Evolutionary conservation across 2,113 vertebrate species (phyloP), one percentile per base, ranked within the genome.

Genomic region (Malurus melanocephalus): DNA sequence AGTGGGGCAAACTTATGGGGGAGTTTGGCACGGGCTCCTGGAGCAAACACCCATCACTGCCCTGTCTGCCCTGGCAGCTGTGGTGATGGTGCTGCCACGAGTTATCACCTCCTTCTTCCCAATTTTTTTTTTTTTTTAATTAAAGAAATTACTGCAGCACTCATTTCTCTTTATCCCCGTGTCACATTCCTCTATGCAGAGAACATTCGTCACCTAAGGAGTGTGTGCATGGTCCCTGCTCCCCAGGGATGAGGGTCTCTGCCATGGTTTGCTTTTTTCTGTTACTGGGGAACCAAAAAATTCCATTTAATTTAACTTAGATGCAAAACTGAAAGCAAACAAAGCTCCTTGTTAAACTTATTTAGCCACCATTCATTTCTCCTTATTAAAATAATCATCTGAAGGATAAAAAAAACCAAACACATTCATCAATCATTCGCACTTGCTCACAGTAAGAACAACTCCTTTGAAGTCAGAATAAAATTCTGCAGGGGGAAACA

Each of bases 171-270:
- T 61, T 57, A 80, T 56, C 26, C 80, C 45, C 7, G 0, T 9
- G n/a, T 33, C 87, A 78, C 66, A 10, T 13, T 61, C 30, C 35
- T 4, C 4, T 2, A 21, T 1, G 3, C 23, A 35, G 76, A 53
- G 65, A 67, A 33, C 22, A 27, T 14, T 61, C 13, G 18, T 17
- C 84, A 40, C 0, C 0, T 3, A 42, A 30, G 0, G 0, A 60
- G 30, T 0, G 2, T 0, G 2, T 9, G 30, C 32, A 3, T 0
- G 28, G 40, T 24, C 27, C 3, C 0, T 4, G 2, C 0, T 80
- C 52, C 79, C 46, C 10, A 9, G 43, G 51, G 38, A 53, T 3
- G 22, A 7, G 32, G 57, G 43, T 17, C 32, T 75, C 52, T 79
- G 33, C 51, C 52, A 23, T 1, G 7, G 23, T 16, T 83, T 68